These are phyloP conservation scores for Eleginops maclovinus DNA, from an alignment of 2,113 vertebrate genomes.

Conservation along the genomic window DNA sequence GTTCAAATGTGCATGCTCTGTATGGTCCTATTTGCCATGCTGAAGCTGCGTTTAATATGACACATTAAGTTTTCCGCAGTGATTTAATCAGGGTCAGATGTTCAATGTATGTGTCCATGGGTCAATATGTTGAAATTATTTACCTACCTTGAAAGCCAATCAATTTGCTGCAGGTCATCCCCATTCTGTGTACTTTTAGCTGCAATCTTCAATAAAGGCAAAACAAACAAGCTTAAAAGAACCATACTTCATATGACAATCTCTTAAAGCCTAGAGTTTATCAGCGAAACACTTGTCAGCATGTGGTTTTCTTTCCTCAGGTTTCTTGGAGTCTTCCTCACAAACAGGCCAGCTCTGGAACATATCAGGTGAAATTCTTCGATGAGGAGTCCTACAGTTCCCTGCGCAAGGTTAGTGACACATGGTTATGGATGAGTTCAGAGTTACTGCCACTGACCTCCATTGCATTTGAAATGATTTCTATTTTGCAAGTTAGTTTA, in stretches of 20 bases:
- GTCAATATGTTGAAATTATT: too few relatives aligned
- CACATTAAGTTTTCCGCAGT: too few relatives aligned
- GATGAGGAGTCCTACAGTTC: slow-evolving; percentile 93
- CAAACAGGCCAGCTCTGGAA: slow-evolving; percentile 89
- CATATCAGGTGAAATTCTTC: slow-evolving; percentile 93
- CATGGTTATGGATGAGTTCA: background rate
- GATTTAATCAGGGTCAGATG: too few relatives aligned
- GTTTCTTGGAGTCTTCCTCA: slow-evolving; percentile 94
- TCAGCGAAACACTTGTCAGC: background rate
- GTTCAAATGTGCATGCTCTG: background rate
- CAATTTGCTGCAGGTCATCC: too few relatives aligned
- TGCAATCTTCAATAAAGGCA: too few relatives aligned
- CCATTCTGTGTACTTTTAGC: too few relatives aligned
- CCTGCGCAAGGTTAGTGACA: slow-evolving; percentile 85
- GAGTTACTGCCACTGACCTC: background rate
- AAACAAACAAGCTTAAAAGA: too few relatives aligned
- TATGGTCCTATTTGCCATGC: too few relatives aligned
- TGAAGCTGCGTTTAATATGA: too few relatives aligned
- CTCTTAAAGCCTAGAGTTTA: background rate
- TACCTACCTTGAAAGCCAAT: too few relatives aligned
- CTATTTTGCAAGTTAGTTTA: background rate
- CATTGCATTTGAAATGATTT: background rate
- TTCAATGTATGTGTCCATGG: too few relatives aligned
- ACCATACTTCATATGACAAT: background rate
- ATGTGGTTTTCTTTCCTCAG: slow-evolving; percentile 67